These are phyloP conservation scores for Nomada fucata DNA, from an alignment of 2,888 invertebrate species.

Conservation along the genomic window DNA sequence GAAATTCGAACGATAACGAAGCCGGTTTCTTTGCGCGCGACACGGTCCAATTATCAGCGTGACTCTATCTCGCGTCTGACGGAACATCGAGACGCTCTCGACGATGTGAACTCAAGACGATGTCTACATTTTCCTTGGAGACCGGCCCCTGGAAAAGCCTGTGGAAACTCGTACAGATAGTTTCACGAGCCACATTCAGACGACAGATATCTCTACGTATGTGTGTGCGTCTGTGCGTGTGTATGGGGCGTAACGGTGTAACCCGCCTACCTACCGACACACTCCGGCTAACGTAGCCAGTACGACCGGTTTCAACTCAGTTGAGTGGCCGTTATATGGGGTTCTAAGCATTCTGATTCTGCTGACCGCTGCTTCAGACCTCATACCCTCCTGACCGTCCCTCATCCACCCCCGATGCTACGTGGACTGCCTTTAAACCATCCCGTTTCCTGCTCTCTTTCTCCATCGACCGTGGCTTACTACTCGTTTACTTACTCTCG, in stretches of 20 bases:
- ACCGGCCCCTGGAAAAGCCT: slow-evolving; percentile 55
- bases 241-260: slow-evolving; percentile 47
- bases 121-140: slow-evolving; percentile 50
- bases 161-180: slow-evolving; percentile 69
- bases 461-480: neutral
- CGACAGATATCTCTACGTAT: neutral
- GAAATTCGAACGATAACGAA: slow-evolving; percentile 57
- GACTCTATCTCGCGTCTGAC: slow-evolving; percentile 52
- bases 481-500: slow-evolving; percentile 24
- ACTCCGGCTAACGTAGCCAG: slow-evolving; percentile 39
- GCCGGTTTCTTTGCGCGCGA: slow-evolving; percentile 65
- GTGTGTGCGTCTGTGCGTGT: neutral
- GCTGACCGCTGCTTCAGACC: slow-evolving; percentile 80
- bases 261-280: slow-evolving; percentile 57
- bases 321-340: slow-evolving; percentile 82
- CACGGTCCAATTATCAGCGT: slow-evolving; percentile 67
- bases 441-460: slow-evolving; percentile 62
- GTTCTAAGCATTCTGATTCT: slow-evolving; percentile 83
- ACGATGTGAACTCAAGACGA: slow-evolving; percentile 43
- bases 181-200: slow-evolving; percentile 56
- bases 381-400: slow-evolving; percentile 58
- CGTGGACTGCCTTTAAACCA: slow-evolving; percentile 82
- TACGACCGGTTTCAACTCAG: slow-evolving; percentile 73
- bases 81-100: slow-evolving; percentile 47
- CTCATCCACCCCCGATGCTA: slow-evolving; percentile 71